Conservation (phyloP, 2,113 vertebrate species). For the Papio anubis region DNA sequence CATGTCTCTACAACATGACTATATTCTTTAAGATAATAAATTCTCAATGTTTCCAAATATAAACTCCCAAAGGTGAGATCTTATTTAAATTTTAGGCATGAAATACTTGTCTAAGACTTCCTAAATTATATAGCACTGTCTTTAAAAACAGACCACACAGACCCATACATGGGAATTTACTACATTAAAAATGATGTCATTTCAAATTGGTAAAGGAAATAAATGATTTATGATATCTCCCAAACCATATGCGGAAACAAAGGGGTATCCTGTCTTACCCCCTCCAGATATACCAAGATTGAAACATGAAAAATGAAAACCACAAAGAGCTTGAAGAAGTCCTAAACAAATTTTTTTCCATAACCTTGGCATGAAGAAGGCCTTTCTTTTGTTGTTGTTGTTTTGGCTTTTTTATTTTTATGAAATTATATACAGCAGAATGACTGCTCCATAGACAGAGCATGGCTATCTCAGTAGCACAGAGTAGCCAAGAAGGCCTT, state of each 20-base stretch:
- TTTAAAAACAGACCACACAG: background rate
- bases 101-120: conserved; percentile 39
- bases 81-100: conserved; percentile 9
- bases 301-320: conserved; percentile 34
- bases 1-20: background rate
- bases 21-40: conserved; percentile 31
- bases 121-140: conserved; percentile 23
- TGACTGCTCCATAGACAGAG: no score
- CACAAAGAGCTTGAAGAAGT: background rate
- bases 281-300: background rate
- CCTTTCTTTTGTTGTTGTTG: background rate
- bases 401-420: no score
- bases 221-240: background rate
- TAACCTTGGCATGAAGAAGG: background rate
- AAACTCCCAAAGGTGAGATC: conserved; percentile 24
- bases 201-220: conserved; percentile 9
- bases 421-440: no score
- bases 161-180: background rate
- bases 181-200: background rate
- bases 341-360: background rate
- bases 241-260: background rate
- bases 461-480: no score
- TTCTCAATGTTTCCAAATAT: conserved; percentile 52
- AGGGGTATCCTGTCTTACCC: background rate
- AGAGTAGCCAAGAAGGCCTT: no score